Base-by-base conservation (phyloP, 1,140 invertebrate species). In the Holcopasites calliopsidis region DNA sequence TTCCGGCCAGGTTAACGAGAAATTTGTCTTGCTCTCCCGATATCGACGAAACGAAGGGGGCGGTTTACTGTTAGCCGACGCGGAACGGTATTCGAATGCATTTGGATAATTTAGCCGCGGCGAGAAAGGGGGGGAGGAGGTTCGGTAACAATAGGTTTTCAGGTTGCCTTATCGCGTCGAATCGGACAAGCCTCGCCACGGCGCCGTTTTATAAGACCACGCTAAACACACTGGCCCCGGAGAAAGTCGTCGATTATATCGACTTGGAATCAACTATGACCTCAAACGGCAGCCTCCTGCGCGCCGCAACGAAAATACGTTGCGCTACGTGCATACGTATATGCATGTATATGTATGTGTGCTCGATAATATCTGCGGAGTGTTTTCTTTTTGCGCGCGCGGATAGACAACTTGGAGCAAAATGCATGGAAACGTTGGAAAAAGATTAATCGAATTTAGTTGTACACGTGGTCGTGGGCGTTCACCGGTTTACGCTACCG, bases 161-260 rank as follows among this genome's bases (percentile, higher is more conserved):
- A 83, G 70, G 52, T 76, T 70, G 58, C 66, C 72, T 80, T 83
- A 82, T 84, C 77, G 72, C 69, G 61, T 72, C 58, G 47, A 61
- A 85, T 85, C 83, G 76, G 70, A 72, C 81, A 77, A 77, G 76
- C 78, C 66, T 76, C 23, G 68, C 69, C 70, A 73, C 60, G 69
- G 58, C 69, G 28, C 35, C 13, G 31, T 33, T 73, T 77, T 77
- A 72, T 73, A 77, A 77, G 70, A 66, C 76, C 42, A 35, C 65
- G 50, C 77, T 66, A 69, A 60, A 79, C 64, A 66, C 71, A 52
- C 44, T 11, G n/a, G 64, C 54, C 57, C 58, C 38, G 52, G 80
- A 77, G 80, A 84, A 84, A 83, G 80, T 83, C 70, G 49, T 33
- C 75, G 80, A 80, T 76, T 84, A 49, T 74, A 80, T 80, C 78